phyloP scores from a whole-genome alignment of 2,888 invertebrate species.

The Netelia fuscicornis region DNA sequence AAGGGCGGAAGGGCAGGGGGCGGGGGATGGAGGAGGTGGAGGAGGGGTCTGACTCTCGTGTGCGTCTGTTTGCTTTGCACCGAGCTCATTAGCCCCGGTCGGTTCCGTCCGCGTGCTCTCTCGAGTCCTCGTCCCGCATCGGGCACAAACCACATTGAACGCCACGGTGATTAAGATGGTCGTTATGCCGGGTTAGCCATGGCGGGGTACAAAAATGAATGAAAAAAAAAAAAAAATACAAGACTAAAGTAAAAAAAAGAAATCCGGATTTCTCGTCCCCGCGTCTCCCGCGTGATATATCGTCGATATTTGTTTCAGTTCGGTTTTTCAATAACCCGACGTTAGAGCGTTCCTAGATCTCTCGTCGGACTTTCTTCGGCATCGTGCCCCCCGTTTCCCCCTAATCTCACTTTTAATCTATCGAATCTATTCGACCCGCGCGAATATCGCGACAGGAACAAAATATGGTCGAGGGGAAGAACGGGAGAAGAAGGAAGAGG shows the following conservation, averaged over 20 bases:
- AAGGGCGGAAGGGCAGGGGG: too few relatives aligned
- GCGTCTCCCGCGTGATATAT: constrained; percentile 70
- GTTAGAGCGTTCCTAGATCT: constrained; percentile 9
- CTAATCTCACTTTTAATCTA: constrained; percentile 36
- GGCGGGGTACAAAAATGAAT: constrained; percentile 71
- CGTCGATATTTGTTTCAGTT: constrained; percentile 74
- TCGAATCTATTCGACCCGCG: constrained; percentile 3
- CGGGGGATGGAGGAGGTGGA: too few relatives aligned
- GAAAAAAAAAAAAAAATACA: constrained; percentile 21
- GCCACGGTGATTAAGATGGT: constrained; percentile 76
- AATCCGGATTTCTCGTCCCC: constrained; percentile 13
- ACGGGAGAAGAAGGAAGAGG: constrained; percentile 2
- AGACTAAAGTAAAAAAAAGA: constrained; percentile 24
- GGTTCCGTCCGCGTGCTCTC: constrained; percentile 40
- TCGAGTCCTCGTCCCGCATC: constrained; percentile 37
- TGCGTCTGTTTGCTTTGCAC: constrained; percentile 77
- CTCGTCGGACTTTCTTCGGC: constrained; percentile 10
- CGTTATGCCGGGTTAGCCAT: constrained; percentile 75
- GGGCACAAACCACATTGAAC: constrained; percentile 30
- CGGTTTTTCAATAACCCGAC: constrained; percentile 71
- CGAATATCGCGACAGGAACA: constrained; percentile 18
- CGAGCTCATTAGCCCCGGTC: constrained; percentile 75
- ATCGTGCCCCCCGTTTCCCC: neutral
- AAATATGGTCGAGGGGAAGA: neutral
- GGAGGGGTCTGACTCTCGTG: constrained; percentile 24